A percentile compares a stretch with the other conserved stretches of the same genome.
Evolutionary conservation across 1,140 invertebrate species (phyloP).

Genomic region (Trinorchestia longiramus): DNA sequence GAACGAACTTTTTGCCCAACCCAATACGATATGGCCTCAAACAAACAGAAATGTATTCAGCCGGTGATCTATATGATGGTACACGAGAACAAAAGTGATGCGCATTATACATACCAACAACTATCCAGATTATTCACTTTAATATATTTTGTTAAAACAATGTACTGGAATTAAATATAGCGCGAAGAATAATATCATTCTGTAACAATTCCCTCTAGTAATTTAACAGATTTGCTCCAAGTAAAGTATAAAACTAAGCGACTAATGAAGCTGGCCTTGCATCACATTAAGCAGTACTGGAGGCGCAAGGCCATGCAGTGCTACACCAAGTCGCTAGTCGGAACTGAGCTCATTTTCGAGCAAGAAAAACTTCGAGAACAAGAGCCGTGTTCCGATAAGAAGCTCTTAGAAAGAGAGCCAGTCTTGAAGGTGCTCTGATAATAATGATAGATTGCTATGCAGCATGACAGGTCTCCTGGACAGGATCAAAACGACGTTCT

Average conservation of each 20-base stretch:
- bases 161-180: no score
- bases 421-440: slow-evolving; percentile 6
- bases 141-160: no score
- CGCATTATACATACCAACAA: no score
- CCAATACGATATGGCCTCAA: no score
- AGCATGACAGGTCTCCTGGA: slow-evolving; percentile 36
- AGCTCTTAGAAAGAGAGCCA: slow-evolving; percentile 18
- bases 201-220: no score
- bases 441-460: slow-evolving; percentile 45
- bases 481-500: slow-evolving; percentile 3
- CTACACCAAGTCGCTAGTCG: background rate
- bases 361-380: background rate
- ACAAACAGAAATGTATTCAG: no score
- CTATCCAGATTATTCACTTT: no score
- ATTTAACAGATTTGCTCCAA: no score
- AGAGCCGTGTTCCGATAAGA: background rate
- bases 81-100: no score
- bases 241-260: background rate
- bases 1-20: no score
- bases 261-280: background rate
- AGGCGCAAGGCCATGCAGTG: background rate
- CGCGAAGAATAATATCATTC: no score
- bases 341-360: background rate
- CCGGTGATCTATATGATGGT: no score
- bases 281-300: background rate